Evolutionary conservation across 2,888 invertebrate species (phyloP), one percentile per base, ranked within the genome.

Genomic region (Caenorhabditis auriculariae): DNA sequence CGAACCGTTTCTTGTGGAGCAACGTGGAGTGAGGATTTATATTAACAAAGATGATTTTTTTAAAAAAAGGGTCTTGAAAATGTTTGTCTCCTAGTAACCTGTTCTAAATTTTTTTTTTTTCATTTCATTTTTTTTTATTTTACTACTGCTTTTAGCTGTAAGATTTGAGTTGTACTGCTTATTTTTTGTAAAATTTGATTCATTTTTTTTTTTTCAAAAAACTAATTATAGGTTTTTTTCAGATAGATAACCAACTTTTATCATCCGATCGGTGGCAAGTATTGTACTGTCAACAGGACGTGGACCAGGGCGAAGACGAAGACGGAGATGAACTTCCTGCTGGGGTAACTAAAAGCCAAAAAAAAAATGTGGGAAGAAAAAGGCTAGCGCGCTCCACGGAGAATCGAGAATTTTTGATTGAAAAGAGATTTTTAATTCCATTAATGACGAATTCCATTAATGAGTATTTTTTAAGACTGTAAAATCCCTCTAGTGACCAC

Each of bases 251-350:
- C 82, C 89, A 95, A 86, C 81, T 95, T 55, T 86, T 90, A 72
- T 91, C 90, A 78, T 88, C 91, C 0, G 88, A 90, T 65, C 89
- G 89, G 74, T 90, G 91, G 4, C 90, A 91, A 50, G 87, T 93
- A 66, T 83, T 95, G 69, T 90, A 90, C 82, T 89, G 90, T n/a
- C 83, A 84, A 2, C 83, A 83, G 86, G 69, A 80, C n/a, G 72
- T 74, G 28, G 76, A 78, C 27, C 74, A 82, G 9, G 84, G 85
- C 56, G 82, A 82, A 65, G 80, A 54, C 27, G 62, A 59, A 3
- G 38, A 54, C 17, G 38, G 49, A 26, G 55, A 28, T 17, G 48
- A 67, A 1, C 35, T 67, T 17, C 64, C 69, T 3, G 58, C 63
- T 7, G 70, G 67, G 29, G 60, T 70, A 9, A 51, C 67, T 28